Percentiles rank a stretch among this genome's conserved stretches.
Evolutionary conservation across 2,888 invertebrate species (phyloP).

Genomic region (Euphydryas editha): DNA sequence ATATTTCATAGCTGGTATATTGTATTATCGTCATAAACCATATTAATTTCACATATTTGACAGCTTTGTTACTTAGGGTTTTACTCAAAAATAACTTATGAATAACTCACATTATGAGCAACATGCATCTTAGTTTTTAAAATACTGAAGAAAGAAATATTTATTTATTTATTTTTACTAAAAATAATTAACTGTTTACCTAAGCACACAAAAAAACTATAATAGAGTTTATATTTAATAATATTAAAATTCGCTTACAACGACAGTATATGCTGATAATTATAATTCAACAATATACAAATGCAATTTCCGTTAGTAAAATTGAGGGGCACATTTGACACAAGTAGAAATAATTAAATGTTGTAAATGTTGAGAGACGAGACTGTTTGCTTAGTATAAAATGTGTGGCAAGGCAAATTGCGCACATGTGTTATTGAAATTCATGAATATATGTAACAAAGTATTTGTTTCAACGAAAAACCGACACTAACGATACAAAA

Average conservation of each 20-base stretch:
- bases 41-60: background rate
- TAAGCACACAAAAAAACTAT: no score
- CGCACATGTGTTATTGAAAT: conserved; percentile 14
- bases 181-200: no score
- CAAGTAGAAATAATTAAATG: background rate
- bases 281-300: no score
- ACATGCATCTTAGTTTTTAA: no score
- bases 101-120: no score
- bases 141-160: no score
- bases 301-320: no score
- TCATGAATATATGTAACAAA: conserved; percentile 23
- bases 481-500: conserved; percentile 22
- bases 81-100: background rate
- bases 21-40: background rate
- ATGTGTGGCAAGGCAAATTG: background rate
- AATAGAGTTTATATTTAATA: no score
- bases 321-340: background rate
- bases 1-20: conserved; percentile 9
- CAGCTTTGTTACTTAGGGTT: background rate
- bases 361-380: background rate
- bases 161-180: no score
- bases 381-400: background rate
- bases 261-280: no score
- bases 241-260: no score
- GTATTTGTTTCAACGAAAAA: conserved; percentile 25